Base-by-base conservation (phyloP, 2,113 vertebrate species). In the Poeciliopsis turrubarensis region DNA sequence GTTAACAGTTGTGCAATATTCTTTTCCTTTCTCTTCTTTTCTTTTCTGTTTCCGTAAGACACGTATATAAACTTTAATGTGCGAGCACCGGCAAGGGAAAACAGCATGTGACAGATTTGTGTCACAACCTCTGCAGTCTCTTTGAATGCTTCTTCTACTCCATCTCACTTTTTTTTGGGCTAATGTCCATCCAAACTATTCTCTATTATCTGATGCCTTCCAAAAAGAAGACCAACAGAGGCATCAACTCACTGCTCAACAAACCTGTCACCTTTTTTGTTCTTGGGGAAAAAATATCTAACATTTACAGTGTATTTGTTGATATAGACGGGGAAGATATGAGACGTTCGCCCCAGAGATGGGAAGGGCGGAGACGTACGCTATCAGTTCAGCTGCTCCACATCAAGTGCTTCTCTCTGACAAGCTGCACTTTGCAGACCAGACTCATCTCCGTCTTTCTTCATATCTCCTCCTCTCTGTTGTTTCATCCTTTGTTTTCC, bases 311-410 rank as follows among this genome's bases (percentile, higher is more conserved):
- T 57, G 31, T 64, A 41, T 73, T 73, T 73, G 73, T 68, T 19
- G 9, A 60, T 27, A 13, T 39, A 81, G 79, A 79, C 69, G 44
- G 25, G 51, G 26, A 66, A 73, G 44, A 62, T 67, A 76, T 60
- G 51, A 82, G 70, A 71, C 44, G 32, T 65, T 54, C 77, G 62
- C 41, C 51, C 37, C 39, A 70, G 63, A 75, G 62, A 82, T 9
- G 30, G 73, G 54, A 68, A 72, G 72, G 64, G 22, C 68, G 70
- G 79, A 82, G 84, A 66, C 63, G 51, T 17, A 60, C 73, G 78
- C 83, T 86, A 89, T 86, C 86, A 86, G 80, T 44, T 29, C 37
- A 31, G 79, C 78, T 75, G 25, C 60, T 70, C 69, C 67, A 78
- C 73, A 90, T 75, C 62, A 78, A 86, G 76, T 79, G 70, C 37